Evolutionary conservation across 2,888 invertebrate genomes (phyloP).

Genomic region (Tachina lurida): DNA sequence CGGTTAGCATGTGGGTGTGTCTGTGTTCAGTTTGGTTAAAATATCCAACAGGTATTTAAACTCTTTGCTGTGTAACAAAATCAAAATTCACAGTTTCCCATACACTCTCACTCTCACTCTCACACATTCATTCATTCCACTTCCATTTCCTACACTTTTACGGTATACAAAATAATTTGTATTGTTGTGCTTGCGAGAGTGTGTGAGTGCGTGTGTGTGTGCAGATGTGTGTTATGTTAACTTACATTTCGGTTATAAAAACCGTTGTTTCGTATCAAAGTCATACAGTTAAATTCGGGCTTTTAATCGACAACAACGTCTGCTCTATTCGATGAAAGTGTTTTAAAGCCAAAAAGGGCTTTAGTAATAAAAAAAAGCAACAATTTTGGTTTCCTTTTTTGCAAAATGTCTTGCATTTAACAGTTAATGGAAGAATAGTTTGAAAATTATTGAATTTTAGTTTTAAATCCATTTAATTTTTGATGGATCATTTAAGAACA

Average conservation of each 20-base stretch:
- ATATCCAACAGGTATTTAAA: constrained; percentile 60
- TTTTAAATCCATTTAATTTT: constrained; percentile 31
- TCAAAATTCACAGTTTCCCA: constrained; percentile 10
- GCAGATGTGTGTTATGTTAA: neutral
- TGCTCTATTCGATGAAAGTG: neutral
- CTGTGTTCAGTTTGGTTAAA: constrained; percentile 12
- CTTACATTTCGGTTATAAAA: constrained; percentile 61
- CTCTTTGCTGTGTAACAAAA: neutral
- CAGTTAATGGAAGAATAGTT: constrained; percentile 21
- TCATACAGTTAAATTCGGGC: constrained; percentile 48
- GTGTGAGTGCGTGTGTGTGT: constrained; percentile 6
- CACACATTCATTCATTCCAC: constrained; percentile 8
- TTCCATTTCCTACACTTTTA: constrained; percentile 1
- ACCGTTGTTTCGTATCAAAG: constrained; percentile 34
- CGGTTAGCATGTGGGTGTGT: constrained; percentile 1
- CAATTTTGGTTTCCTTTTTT: constrained; percentile 4
- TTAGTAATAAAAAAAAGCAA: neutral
- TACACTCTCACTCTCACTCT: neutral
- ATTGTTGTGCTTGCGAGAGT: neutral
- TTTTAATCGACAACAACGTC: constrained; percentile 21
- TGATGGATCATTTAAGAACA: constrained; percentile 63
- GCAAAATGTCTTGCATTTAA: constrained; percentile 62
- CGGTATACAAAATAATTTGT: constrained; percentile 10
- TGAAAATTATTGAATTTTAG: constrained; percentile 1
- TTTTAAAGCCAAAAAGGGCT: neutral